Evolutionary conservation across 2,113 vertebrate species (phyloP), one percentile per base, ranked within the genome.

Genomic region (Rhinolophus ferrumequinum): DNA sequence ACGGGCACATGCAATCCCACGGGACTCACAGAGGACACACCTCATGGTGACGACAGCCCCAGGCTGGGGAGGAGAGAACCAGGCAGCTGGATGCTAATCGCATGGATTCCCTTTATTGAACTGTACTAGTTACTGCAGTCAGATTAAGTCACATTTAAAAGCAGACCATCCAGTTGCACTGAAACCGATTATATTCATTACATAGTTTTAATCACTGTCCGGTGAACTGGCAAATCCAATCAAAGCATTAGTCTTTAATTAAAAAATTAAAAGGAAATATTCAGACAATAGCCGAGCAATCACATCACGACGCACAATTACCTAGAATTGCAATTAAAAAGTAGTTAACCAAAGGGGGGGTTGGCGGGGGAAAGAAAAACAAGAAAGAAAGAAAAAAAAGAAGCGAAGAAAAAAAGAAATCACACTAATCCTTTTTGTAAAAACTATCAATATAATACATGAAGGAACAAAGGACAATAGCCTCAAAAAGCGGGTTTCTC

Each of bases 91-190:
- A 97, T 54, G 94, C 98, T 97, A 95, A 98, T 99, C 98, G 98
- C 99, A 98, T 94, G 98, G 97, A 98, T 98, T 99, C 98, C 99
- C 99, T 99, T 99, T 99, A 99, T 99, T 99, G 98, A 99, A 99
- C 99, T 99, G 99, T 99, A 99, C 99, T 99, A 99, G 99, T 99
- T 99, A 99, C 99, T 99, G 99, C 99, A 99, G 99, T 99, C 99
- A 99, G 99, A 99, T 99, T 99, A 99, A 99, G 99, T 99, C 99
- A 99, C 99, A 99, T 99, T 99, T 99, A 99, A 99, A 99, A 99
- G 99, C 99, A 99, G 99, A 99, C 99, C 99, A 99, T 99, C 99
- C 99, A 99, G 99, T 99, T 98, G 99, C 99, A 99, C 99, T 99
- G 99, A 99, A 99, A 99, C 99, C 96, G 98, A 99, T 99, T 99